Percentiles rank a stretch among this genome's conserved stretches.
phyloP scores from a whole-genome alignment of 2,113 vertebrate species.

The Silurus asotus region DNA sequence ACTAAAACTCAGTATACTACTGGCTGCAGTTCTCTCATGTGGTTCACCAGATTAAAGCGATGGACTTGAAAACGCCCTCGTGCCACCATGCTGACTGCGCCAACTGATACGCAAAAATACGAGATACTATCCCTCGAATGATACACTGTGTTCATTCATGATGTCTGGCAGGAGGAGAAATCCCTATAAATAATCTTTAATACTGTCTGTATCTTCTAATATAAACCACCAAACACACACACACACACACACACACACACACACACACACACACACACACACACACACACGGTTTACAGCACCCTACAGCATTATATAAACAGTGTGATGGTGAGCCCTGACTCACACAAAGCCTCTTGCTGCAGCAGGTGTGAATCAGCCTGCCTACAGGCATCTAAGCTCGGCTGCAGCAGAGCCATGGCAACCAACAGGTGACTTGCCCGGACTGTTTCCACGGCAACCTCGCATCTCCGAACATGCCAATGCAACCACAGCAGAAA shows the following conservation, averaged over 20 bases:
- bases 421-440: constrained; percentile 71
- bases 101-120: background rate
- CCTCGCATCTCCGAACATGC: constrained; percentile 27
- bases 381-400: constrained; percentile 48
- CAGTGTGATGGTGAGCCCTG: background rate
- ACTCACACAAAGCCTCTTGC: constrained; percentile 38
- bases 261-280: constrained; percentile 9
- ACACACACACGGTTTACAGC: background rate
- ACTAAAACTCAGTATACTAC: background rate
- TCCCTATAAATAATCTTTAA: constrained; percentile 16
- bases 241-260: constrained; percentile 8
- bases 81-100: background rate
- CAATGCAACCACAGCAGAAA: constrained; percentile 38
- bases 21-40: background rate
- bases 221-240: constrained; percentile 7
- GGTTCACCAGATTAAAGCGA: background rate
- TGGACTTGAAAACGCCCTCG: background rate
- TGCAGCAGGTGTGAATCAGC: constrained; percentile 53
- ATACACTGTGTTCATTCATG: background rate
- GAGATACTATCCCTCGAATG: background rate
- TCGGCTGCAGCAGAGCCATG: constrained; percentile 66
- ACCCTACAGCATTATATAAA: background rate
- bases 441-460: constrained; percentile 67
- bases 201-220: background rate
- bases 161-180: background rate